Evolutionary conservation across 2,797 vertebrate genomes (phyloP).

Genomic region (Crocidura indochinensis): DNA sequence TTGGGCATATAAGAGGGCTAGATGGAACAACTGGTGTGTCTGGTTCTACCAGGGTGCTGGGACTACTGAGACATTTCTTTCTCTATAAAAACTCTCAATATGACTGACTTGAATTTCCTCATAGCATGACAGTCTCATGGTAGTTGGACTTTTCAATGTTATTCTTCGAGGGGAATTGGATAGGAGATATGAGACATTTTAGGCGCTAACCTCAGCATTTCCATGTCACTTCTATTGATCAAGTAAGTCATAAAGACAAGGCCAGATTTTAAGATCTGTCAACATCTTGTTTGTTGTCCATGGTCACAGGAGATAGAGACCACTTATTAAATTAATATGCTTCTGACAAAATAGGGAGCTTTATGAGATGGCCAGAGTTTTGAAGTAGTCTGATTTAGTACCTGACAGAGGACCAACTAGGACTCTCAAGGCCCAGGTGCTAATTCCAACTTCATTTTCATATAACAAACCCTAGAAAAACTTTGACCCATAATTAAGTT

Average conservation of each 20-base stretch:
- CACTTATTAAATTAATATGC: neutral
- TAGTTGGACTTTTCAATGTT: neutral
- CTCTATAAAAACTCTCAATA: neutral
- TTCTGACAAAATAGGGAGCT: neutral
- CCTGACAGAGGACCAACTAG: neutral
- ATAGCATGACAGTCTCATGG: neutral
- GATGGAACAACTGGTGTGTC: neutral
- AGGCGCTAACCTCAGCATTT: neutral
- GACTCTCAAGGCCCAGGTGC: neutral
- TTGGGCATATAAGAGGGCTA: neutral
- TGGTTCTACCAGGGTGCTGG: neutral
- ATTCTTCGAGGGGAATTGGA: neutral
- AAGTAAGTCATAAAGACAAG: neutral
- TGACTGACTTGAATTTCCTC: neutral
- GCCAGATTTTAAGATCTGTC: neutral
- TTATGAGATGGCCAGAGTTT: neutral
- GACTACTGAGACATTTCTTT: neutral
- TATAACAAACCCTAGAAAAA: neutral
- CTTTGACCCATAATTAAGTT: constrained; percentile 29
- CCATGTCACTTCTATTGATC: neutral
- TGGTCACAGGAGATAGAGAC: neutral
- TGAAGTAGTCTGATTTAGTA: neutral
- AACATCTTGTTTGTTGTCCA: neutral
- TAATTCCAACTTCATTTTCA: constrained; percentile 4
- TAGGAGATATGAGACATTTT: neutral